Base-by-base conservation (phyloP, 2,113 vertebrate species). In the Condylura cristata region DNA sequence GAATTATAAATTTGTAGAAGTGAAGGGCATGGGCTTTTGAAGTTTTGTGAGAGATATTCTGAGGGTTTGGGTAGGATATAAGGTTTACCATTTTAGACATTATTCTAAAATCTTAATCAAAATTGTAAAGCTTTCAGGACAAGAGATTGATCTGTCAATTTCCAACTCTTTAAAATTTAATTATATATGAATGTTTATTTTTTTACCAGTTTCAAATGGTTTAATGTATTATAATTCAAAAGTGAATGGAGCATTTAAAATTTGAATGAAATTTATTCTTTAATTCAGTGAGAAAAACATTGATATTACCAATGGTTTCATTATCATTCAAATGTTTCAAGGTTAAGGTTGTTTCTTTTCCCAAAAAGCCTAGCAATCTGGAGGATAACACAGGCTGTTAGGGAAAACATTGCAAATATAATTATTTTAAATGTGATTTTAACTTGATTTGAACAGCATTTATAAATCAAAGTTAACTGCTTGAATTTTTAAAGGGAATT, bases 391-490 rank as follows among this genome's bases (percentile, higher is more conserved):
- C 28, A 60, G 60, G 41, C 26, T 37, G 26, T 26, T 39, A 24
- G 24, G 46, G 18, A 79, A 84, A 51, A 92, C 20, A 84, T 39
- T n/a, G 24, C 46, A 72, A 28, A 61, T 63, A 1, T 22, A 37
- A 28, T 39, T 79, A 70, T 79, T 70, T 26, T 26, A 92, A 86
- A 34, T 86, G 39, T 34, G 53, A 63, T 70, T 39, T 78, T 71
- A 51, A 71, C 41, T 61, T 71, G 63, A 86, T 79, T 86, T 86
- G 24, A 78, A 51, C 44, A 61, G 41, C 24, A 86, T 80, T 86
- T 81, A 30, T 74, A 90, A 86, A 58, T 74, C 32, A 80, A 8
- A 71, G 66, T 95, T 71, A 82, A 46, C 58, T 87, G 60, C 30
- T 41, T 61, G 46, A 51, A 51, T 37, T 71, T 81, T 86, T 82